Evolutionary conservation across 2,113 vertebrate species (phyloP).

Genomic region (Danio rerio): GRCz12tu NC_133192.1:15134001-15134500

Average conservation of each 20-base stretch:
- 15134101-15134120: neutral
- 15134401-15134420: neutral
- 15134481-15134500: too few species aligned
- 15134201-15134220: slow-evolving; percentile 2
- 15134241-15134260: neutral
- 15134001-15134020: neutral
- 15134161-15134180: slow-evolving; percentile 48
- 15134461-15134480: too few species aligned
- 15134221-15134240: neutral
- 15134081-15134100: neutral
- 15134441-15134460: neutral
- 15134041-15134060: neutral
- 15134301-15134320: slow-evolving; percentile 1
- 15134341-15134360: neutral
- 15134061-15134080: slow-evolving; percentile 17
- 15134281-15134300: slow-evolving; percentile 19
- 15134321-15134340: neutral
- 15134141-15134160: slow-evolving; percentile 22
- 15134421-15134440: neutral
- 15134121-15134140: slow-evolving; percentile 26
- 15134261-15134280: slow-evolving; percentile 33
- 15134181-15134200: slow-evolving; percentile 48
- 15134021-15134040: neutral
- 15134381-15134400: neutral
- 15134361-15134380: neutral